Evolutionary conservation across 2,888 invertebrate genomes (phyloP), one percentile per base, ranked within the genome.

Genomic region (Philereme transversata): DNA sequence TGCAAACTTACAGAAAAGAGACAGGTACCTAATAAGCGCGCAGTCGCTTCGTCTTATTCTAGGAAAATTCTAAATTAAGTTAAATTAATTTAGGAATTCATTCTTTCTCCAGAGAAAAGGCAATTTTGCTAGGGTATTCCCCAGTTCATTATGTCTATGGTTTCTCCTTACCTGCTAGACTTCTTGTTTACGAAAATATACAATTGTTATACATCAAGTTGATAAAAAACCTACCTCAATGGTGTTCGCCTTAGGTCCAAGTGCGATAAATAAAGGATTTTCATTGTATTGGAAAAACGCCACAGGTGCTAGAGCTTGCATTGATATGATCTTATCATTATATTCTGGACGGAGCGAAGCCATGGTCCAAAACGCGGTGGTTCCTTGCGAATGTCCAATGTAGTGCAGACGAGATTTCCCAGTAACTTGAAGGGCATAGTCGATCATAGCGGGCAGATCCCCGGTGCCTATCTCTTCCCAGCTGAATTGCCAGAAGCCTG

Each of bases 361-460:
- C 94, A 95, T 93, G 0, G 95, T 93, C 79, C 93, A 95, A 73
- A 95, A 95, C 0, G 83, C 81, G 0, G 95, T 95, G 0, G 95
- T 94, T 48, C 86, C 86, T 81, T 95, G 94, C 0, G 97, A 97
- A 78, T 97, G 97, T 0, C 97, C 97, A 33, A 96, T 87, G 78
- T 97, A 97, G 72, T 95, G 95, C 0, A 97, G 71, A 51, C 94
- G 86, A 0, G 90, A 70, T 22, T 93, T 89, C 0, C 93, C 92
- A 0, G 96, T 95, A 4, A 69, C 63, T 1, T 77, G 68, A 0
- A 95, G 79, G 3, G 95, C 90, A 76, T 95, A 94, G 78, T 97
- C 95, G 52, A 98, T 94, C 86, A 95, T 95, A 0, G 96, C 94
- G 0, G 97, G 96, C 10, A 98, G 74, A 83, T 98, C 98, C 64